Evolutionary conservation across 1,140 invertebrate species (phyloP).

Genomic region (Zaprionus ornatus): DNA sequence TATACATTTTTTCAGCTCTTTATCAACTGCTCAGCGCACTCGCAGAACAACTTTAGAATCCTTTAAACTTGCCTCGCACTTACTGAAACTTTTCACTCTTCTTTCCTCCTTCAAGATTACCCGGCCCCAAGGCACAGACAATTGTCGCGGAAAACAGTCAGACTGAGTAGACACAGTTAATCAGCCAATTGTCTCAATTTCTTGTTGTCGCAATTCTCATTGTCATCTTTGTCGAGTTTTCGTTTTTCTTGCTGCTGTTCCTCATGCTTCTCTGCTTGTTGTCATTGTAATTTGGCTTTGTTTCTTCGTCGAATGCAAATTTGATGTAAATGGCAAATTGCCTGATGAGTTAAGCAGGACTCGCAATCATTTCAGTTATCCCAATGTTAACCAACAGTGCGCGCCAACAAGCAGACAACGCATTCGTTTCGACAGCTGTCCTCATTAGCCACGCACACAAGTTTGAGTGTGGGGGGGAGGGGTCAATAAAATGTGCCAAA

Average conservation of each 20-base stretch:
- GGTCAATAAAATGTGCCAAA: slow-evolving; percentile 63
- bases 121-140: slow-evolving; percentile 43
- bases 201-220: slow-evolving; percentile 41
- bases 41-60: slow-evolving; percentile 29
- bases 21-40: slow-evolving; percentile 14
- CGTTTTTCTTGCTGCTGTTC: background rate
- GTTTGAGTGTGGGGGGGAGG: too few relatives aligned
- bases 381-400: slow-evolving; percentile 32
- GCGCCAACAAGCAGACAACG: background rate
- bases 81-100: slow-evolving; percentile 21
- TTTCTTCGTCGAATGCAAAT: slow-evolving; percentile 60
- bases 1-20: too few relatives aligned
- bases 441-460: slow-evolving; percentile 69
- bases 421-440: slow-evolving; percentile 7
- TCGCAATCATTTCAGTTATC: slow-evolving; percentile 28
- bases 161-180: slow-evolving; percentile 42
- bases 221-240: slow-evolving; percentile 45
- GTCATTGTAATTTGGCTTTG: slow-evolving; percentile 37
- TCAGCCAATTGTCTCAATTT: slow-evolving; percentile 73
- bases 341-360: slow-evolving; percentile 39
- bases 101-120: slow-evolving; percentile 48
- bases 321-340: slow-evolving; percentile 43
- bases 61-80: slow-evolving; percentile 40
- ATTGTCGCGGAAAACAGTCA: slow-evolving; percentile 16
- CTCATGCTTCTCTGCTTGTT: background rate